A percentile compares a stretch with the other conserved stretches of the same genome.
Conservation (phyloP, 2,888 invertebrate genomes). For the Ceramica pisi region DNA sequence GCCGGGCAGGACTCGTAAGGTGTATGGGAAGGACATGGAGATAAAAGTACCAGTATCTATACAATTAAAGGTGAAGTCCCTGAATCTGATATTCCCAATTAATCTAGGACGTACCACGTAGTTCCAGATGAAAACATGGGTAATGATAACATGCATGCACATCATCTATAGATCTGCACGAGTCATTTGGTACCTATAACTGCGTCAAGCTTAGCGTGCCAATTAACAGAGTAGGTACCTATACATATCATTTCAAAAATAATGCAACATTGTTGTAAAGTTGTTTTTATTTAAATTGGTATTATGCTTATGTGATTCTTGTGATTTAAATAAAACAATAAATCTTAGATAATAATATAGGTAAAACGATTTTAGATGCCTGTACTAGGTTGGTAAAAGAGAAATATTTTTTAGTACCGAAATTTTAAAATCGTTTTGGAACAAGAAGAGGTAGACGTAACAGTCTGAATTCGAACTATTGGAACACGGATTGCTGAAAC, state of each 20-base stretch:
- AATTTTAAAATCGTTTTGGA: background rate
- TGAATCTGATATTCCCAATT: background rate
- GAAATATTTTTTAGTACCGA: no score
- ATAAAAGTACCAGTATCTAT: background rate
- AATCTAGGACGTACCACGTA: constrained; percentile 3
- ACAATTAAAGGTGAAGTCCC: background rate
- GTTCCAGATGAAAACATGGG: constrained; percentile 2
- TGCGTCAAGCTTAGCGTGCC: background rate
- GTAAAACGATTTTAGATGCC: no score
- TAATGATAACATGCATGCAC: background rate
- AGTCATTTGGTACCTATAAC: background rate
- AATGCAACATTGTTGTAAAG: background rate
- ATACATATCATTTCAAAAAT: background rate
- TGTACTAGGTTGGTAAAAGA: background rate
- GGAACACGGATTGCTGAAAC: constrained; percentile 10
- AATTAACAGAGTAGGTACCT: background rate
- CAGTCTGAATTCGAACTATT: background rate
- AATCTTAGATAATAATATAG: no score
- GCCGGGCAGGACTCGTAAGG: background rate
- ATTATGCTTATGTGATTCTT: constrained; percentile 25
- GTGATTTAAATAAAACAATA: constrained; percentile 19
- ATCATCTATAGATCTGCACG: background rate
- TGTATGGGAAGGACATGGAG: background rate
- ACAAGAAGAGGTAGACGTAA: background rate
- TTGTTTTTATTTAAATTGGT: no score